Conservation (phyloP, 1,140 invertebrate species). For the Nasonia giraulti region DNA sequence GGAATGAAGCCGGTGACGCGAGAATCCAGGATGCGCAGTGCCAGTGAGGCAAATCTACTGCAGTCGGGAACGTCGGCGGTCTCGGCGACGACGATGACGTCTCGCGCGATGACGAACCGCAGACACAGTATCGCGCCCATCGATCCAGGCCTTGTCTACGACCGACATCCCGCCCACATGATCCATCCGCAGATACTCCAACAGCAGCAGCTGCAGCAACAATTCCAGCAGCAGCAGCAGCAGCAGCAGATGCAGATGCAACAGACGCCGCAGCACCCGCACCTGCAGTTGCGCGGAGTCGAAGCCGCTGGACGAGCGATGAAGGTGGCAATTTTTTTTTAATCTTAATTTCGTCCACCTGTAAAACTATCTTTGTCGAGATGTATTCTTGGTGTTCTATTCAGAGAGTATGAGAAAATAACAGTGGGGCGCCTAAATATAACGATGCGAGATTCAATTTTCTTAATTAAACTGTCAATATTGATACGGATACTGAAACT, state of each 20-base stretch:
- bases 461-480: constrained; percentile 4
- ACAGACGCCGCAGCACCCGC: constrained; percentile 75
- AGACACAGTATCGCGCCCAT: constrained; percentile 78
- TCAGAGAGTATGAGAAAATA: too few relatives aligned
- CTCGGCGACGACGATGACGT: not conserved
- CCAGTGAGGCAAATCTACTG: constrained; percentile 86
- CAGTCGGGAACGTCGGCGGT: constrained; percentile 59
- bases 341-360: too few relatives aligned
- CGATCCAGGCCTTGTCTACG: constrained; percentile 76
- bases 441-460: not conserved
- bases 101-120: constrained; percentile 70
- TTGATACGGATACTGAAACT: not conserved
- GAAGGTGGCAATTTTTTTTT: constrained; percentile 8
- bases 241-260: constrained; percentile 42
- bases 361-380: too few relatives aligned
- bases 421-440: too few relatives aligned
- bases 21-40: constrained; percentile 74
- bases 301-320: constrained; percentile 68
- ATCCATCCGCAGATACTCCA: constrained; percentile 63
- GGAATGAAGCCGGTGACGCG: constrained; percentile 37
- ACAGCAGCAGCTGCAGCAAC: constrained; percentile 78
- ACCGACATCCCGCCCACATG: constrained; percentile 37
- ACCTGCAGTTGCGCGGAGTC: constrained; percentile 80
- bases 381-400: too few relatives aligned
- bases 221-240: constrained; percentile 73